These are phyloP conservation scores for Muntiacus reevesi DNA, from an alignment of 2,113 vertebrate species.

Conservation along the genomic window DNA sequence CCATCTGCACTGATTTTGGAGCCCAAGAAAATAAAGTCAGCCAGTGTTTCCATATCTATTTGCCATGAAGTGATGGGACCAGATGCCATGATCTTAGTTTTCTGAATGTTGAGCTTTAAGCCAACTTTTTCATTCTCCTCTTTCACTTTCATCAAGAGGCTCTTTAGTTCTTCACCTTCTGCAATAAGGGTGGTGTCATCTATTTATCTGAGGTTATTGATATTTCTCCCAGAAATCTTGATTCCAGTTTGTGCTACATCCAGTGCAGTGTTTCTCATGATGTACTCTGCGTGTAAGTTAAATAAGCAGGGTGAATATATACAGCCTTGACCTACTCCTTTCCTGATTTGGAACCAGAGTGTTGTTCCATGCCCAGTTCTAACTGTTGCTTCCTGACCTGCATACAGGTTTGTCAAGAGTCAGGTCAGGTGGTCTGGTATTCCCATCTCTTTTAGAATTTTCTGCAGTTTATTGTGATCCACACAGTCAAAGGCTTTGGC, in stretches of 20 bases:
- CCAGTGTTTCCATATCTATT: neutral
- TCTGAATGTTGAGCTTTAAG: neutral
- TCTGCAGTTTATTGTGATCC: neutral
- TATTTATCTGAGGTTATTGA: neutral
- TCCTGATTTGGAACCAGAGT: neutral
- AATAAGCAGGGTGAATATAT: neutral
- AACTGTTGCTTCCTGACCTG: neutral
- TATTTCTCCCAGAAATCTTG: neutral
- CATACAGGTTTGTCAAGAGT: neutral
- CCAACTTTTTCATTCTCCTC: neutral
- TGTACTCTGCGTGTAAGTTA: neutral
- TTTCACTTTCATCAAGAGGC: neutral
- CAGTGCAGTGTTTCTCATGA: neutral
- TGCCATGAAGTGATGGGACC: neutral
- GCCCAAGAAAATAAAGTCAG: neutral
- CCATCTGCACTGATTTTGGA: neutral
- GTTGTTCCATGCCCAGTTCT: neutral
- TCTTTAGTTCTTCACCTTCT: neutral
- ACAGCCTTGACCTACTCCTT: neutral
- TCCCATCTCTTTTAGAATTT: neutral
- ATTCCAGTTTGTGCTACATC: neutral
- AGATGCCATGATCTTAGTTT: neutral
- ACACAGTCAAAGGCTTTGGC: neutral
- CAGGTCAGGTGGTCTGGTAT: neutral
- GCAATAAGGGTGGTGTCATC: neutral